These are phyloP conservation scores for Tragelaphus imberbis DNA, from an alignment of 2,113 vertebrate species.

Conservation along the genomic window DNA sequence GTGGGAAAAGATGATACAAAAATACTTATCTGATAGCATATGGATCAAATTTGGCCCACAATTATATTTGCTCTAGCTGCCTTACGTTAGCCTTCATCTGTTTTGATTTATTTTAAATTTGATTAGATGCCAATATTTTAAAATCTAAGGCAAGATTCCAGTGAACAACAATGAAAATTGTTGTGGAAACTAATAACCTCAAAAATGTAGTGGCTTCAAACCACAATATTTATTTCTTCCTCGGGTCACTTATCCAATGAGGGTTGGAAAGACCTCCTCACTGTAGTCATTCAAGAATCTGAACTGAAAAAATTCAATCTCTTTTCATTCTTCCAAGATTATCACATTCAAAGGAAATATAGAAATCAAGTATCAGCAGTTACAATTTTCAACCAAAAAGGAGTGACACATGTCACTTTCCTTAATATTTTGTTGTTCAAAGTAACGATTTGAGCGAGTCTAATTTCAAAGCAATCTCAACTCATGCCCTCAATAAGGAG, in stretches of 20 bases:
- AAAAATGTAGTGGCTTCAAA: neutral
- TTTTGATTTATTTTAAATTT: neutral
- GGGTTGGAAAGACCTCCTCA: fast-evolving
- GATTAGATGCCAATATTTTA: neutral
- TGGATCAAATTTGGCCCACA: neutral
- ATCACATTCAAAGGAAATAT: neutral
- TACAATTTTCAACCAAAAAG: neutral
- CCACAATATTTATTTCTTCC: neutral
- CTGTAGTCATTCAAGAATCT: neutral
- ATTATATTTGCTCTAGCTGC: neutral
- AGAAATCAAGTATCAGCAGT: neutral
- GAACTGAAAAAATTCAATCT: neutral
- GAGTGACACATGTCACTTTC: neutral
- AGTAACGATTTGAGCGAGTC: neutral
- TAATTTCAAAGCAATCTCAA: neutral
- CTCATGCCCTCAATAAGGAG: neutral
- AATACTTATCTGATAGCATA: neutral
- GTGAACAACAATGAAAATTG: neutral
- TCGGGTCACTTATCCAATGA: neutral
- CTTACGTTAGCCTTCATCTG: neutral
- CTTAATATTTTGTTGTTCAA: neutral
- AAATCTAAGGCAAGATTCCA: neutral
- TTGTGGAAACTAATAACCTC: neutral
- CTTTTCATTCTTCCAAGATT: neutral
- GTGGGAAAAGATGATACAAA: neutral